Base-by-base conservation (phyloP, 2,888 invertebrate species). In the Sesia apiformis region DNA sequence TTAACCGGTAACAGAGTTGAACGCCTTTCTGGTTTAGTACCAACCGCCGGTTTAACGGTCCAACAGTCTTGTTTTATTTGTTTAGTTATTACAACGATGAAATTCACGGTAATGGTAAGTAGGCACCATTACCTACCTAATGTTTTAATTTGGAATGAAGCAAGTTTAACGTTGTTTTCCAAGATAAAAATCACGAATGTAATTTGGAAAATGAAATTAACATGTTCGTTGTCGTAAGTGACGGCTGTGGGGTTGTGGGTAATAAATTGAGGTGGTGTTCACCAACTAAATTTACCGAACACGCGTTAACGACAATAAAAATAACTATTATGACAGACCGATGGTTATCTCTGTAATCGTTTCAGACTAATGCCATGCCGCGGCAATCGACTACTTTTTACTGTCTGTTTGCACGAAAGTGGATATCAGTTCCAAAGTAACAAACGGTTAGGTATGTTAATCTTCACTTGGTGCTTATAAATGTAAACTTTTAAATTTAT, bases 131-230 rank as follows among this genome's bases (percentile, higher is more conserved):
- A 23, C 23, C n/a, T 46, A 23, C 23, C 8, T 8, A 46, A 69
- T 67, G 53, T 57, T 58, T 55, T 61, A 55, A 58, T 57, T 59
- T 38, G 53, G 43, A 64, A 60, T 56, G 58, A 55, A 55, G 55
- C 57, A 55, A 55, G 54, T 53, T 53, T 56, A 55, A 53, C 64
- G 66, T 67, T 63, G 67, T 68, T 70, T 63, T 66, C 61, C 57
- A 62, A 57, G 76, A 79, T 78, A 71, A 67, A 61, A 63, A 80
- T 80, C 78, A 66, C 58, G 68, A 72, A 73, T 69, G 74, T 77
- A 77, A 78, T 78, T 80, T 73, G 66, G 72, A 73, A 79, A 81
- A 81, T 78, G 74, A 79, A 78, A 79, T 76, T 80, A 79, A 77
- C 74, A 74, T 79, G 75, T 75, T 68, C 63, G 55, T 58, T 59